A percentile compares a stretch with the other conserved stretches of the same genome.
Conservation (phyloP, 2,797 vertebrate genomes). For the Falco rusticolus region DNA sequence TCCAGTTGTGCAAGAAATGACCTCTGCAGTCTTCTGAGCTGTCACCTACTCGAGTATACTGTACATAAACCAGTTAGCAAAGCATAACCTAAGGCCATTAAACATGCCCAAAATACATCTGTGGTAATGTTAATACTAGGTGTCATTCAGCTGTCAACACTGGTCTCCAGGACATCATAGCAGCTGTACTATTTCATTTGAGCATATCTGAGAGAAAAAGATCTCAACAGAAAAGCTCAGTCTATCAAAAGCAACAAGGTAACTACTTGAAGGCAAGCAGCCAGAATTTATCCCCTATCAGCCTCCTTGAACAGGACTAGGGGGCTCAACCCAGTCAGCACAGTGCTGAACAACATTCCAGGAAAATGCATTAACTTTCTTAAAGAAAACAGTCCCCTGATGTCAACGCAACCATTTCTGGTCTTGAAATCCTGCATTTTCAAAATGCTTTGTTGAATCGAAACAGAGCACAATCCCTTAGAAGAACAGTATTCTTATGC, state of each 20-base stretch:
- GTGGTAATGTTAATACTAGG: not conserved
- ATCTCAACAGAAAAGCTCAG: not conserved
- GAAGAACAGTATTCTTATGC: not conserved
- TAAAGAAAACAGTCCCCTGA: not conserved
- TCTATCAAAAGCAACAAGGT: not conserved
- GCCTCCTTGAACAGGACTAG: not conserved
- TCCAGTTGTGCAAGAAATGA: not conserved
- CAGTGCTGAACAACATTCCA: fast-evolving
- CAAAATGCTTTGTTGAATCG: not conserved
- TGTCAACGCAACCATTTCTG: not conserved
- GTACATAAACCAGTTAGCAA: not conserved
- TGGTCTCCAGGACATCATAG: not conserved
- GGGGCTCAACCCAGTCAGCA: not conserved
- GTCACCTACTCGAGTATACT: not conserved
- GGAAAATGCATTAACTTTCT: not conserved
- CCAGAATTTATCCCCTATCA: not conserved
- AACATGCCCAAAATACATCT: not conserved
- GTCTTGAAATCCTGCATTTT: not conserved
- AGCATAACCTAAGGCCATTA: not conserved
- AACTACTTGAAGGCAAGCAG: not conserved
- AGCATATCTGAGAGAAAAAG: not conserved
- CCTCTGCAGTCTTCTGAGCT: not conserved
- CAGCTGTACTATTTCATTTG: not conserved
- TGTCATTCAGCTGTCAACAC: not conserved
- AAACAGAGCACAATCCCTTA: not conserved